A percentile compares a stretch with the other conserved stretches of the same genome.
These are phyloP conservation scores for Paralvinella palmiformis DNA, from an alignment of 1,140 invertebrate species.

Conservation along the genomic window DNA sequence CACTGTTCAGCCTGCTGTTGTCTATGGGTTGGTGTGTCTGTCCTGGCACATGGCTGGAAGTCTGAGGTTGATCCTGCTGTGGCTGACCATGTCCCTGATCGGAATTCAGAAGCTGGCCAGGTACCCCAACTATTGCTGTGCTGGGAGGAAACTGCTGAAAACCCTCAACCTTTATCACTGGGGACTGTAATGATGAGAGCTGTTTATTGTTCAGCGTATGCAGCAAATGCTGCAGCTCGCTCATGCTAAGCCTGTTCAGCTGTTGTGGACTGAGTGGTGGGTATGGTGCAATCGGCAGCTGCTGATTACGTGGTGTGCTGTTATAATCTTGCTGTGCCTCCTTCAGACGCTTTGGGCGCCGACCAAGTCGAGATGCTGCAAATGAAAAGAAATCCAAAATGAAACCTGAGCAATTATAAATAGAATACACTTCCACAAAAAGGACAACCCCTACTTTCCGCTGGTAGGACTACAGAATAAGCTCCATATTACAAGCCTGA, in stretches of 20 bases:
- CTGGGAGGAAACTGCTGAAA: neutral
- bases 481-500: too few species aligned
- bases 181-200: neutral
- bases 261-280: slow-evolving; percentile 30
- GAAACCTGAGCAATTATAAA: too few species aligned
- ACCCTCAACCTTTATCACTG: neutral
- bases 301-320: slow-evolving; percentile 21
- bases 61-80: too few species aligned
- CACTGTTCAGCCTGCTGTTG: too few species aligned
- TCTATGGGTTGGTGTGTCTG: too few species aligned
- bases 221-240: slow-evolving; percentile 39
- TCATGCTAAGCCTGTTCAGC: slow-evolving; percentile 38
- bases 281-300: slow-evolving; percentile 41
- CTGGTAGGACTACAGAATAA: too few species aligned
- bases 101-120: neutral
- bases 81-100: neutral
- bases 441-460: too few species aligned
- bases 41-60: too few species aligned
- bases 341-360: slow-evolving; percentile 48
- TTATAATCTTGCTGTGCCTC: slow-evolving; percentile 25
- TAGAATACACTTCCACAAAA: too few species aligned
- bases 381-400: slow-evolving; percentile 21
- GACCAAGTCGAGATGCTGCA: slow-evolving; percentile 48
- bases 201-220: slow-evolving; percentile 22
- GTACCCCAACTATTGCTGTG: too few species aligned